Percentiles rank a stretch among this genome's conserved stretches.
phyloP scores from a whole-genome alignment of 2,888 invertebrate species.

The Meiosimyza platycephala region DNA sequence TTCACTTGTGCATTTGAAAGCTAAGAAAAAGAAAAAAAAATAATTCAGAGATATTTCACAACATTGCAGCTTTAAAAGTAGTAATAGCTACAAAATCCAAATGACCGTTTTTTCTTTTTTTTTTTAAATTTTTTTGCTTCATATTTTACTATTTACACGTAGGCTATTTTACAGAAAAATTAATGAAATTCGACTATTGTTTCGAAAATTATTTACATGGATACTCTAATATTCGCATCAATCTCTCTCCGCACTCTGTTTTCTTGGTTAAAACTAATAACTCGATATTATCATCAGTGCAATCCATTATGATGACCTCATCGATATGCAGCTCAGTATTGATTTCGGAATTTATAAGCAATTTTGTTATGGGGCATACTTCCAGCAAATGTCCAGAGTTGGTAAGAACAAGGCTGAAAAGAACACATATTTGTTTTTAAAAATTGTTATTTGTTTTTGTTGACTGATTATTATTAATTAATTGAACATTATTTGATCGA shows the following conservation, averaged over 20 bases:
- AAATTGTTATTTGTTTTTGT: too few relatives aligned
- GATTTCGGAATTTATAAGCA: constrained; percentile 45
- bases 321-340: constrained; percentile 53
- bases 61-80: too few relatives aligned
- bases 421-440: too few relatives aligned
- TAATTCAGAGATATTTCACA: too few relatives aligned
- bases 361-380: constrained; percentile 61
- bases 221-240: constrained; percentile 63
- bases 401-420: constrained; percentile 57
- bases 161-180: neutral
- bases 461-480: too few relatives aligned
- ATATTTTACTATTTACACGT: too few relatives aligned
- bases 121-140: too few relatives aligned
- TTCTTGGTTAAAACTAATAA: constrained; percentile 60
- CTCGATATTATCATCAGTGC: constrained; percentile 60
- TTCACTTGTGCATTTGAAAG: constrained; percentile 60
- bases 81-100: too few relatives aligned
- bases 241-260: constrained; percentile 45
- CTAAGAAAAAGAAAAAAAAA: constrained; percentile 45
- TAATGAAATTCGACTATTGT: too few relatives aligned
- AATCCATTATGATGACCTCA: constrained; percentile 62
- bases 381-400: constrained; percentile 61
- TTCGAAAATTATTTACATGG: constrained; percentile 54
- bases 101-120: too few relatives aligned
- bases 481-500: too few relatives aligned